Evolutionary conservation across 1,140 invertebrate species (phyloP).

Genomic region (Apis cerana): DNA sequence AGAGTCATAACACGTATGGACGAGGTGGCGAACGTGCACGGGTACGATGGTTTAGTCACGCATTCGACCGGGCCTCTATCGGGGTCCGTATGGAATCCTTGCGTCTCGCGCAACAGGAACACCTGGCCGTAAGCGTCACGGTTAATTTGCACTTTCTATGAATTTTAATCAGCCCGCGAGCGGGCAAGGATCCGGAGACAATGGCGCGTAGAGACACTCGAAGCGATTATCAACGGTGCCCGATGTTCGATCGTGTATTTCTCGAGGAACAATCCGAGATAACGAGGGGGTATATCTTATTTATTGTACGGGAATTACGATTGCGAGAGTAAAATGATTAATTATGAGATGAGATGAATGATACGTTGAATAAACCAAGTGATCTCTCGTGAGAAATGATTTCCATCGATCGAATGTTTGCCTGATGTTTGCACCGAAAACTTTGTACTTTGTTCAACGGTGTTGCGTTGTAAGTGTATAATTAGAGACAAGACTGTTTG

Average conservation of each 20-base stretch:
- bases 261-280: neutral
- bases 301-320: neutral
- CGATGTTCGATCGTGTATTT: slow-evolving; percentile 15
- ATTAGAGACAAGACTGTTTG: neutral
- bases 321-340: neutral
- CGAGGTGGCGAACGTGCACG: slow-evolving; percentile 24
- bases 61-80: slow-evolving; percentile 54
- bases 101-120: slow-evolving; percentile 55
- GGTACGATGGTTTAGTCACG: slow-evolving; percentile 57
- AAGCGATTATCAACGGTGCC: slow-evolving; percentile 17
- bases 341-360: no score
- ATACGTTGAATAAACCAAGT: neutral
- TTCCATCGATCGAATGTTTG: no score
- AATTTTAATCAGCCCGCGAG: slow-evolving; percentile 72
- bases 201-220: slow-evolving; percentile 55
- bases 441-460: fast-evolving
- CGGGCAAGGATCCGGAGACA: slow-evolving; percentile 53
- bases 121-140: slow-evolving; percentile 68
- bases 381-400: no score
- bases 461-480: no score
- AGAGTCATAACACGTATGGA: slow-evolving; percentile 36
- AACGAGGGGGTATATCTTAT: no score
- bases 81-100: slow-evolving; percentile 57
- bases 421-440: no score
- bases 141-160: slow-evolving; percentile 75